phyloP scores from a whole-genome alignment of 2,113 vertebrate species.

The Numida meleagris region DNA sequence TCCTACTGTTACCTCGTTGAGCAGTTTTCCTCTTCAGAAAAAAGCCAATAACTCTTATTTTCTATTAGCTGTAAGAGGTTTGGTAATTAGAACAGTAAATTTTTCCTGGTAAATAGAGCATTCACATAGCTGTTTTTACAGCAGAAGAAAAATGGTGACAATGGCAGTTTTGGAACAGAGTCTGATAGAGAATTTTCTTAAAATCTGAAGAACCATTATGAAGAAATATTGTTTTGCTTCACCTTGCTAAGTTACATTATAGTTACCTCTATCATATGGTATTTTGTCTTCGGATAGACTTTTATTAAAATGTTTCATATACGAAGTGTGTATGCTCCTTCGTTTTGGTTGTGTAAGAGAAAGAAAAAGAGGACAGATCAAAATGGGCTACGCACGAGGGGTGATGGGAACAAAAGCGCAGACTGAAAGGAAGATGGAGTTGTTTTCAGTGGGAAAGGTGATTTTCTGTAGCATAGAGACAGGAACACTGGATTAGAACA shows the following conservation, averaged over 20 bases:
- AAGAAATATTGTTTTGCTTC: not conserved
- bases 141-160: conserved; percentile 38
- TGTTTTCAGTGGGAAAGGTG: conserved; percentile 20
- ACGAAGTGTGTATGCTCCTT: not conserved
- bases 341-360: not conserved
- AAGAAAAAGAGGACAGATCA: not conserved
- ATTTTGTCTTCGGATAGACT: conserved; percentile 11
- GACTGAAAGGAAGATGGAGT: not conserved
- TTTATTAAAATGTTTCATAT: not conserved
- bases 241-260: not conserved
- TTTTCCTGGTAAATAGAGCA: conserved; percentile 26
- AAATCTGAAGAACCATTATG: conserved; percentile 27
- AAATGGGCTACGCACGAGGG: not conserved
- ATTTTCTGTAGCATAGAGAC: not conserved
- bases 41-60: conserved; percentile 42
- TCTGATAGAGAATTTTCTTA: not conserved
- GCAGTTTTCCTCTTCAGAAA: conserved; percentile 10
- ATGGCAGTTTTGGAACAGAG: conserved; percentile 5
- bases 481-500: conserved; percentile 23
- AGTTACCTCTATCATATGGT: not conserved
- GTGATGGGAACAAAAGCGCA: not conserved
- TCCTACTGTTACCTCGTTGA: conserved; percentile 24
- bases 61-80: conserved; percentile 39
- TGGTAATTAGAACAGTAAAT: conserved; percentile 66
- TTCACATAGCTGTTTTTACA: conserved; percentile 18